phyloP scores from a whole-genome alignment of 2,888 invertebrate genomes.

The Myopa tessellatipennis region DNA sequence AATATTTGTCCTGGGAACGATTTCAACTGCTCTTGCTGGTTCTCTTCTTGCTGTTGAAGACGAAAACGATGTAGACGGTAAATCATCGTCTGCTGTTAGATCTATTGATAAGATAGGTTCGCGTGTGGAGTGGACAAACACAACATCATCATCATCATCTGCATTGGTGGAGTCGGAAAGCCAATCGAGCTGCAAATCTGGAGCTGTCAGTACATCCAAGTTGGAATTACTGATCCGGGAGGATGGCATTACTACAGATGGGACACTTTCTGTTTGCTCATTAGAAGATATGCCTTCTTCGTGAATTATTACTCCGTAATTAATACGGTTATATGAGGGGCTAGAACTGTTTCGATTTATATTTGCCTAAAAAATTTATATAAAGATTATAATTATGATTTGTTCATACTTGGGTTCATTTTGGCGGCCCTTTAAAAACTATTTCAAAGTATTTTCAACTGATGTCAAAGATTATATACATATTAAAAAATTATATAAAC shows the following conservation, averaged over 20 bases:
- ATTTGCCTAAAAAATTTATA: background rate
- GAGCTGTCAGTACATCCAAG: slow-evolving; percentile 66
- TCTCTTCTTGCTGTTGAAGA: slow-evolving; percentile 52
- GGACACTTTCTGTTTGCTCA: background rate
- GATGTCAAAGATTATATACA: too few relatives aligned
- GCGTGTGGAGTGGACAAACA: slow-evolving; percentile 67
- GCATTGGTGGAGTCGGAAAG: slow-evolving; percentile 72
- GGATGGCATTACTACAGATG: background rate
- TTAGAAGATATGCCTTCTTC: background rate
- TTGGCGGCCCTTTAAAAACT: background rate
- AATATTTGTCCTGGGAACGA: slow-evolving; percentile 30
- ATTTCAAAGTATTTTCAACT: background rate
- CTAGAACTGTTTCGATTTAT: background rate
- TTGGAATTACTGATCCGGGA: background rate
- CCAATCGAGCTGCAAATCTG: slow-evolving; percentile 84
- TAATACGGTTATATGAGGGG: background rate
- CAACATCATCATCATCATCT: slow-evolving; percentile 74
- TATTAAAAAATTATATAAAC: too few relatives aligned
- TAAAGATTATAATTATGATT: background rate
- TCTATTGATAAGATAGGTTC: slow-evolving; percentile 71
- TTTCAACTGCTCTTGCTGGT: slow-evolving; percentile 47
- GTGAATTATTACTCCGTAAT: background rate
- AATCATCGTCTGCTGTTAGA: slow-evolving; percentile 72
- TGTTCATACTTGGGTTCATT: background rate
- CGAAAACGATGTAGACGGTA: slow-evolving; percentile 39